Evolutionary conservation across 2,888 invertebrate genomes (phyloP).

Genomic region (Lepidocyrtinus sp.): DNA sequence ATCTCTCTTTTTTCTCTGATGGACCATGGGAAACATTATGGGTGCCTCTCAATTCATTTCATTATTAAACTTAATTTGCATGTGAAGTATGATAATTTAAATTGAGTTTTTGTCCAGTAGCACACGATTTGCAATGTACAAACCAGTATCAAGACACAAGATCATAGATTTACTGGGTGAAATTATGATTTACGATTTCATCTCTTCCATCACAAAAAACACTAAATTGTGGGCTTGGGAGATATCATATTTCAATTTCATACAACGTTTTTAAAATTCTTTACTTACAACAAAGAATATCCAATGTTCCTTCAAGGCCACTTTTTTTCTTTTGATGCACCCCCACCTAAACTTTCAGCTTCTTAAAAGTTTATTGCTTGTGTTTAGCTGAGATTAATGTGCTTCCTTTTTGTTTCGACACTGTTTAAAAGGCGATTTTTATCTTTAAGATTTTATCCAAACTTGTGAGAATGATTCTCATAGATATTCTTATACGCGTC

Average conservation of each 20-base stretch:
- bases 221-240: neutral
- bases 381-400: neutral
- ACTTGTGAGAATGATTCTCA: neutral
- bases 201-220: neutral
- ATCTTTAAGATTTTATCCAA: neutral
- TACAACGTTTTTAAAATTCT: neutral
- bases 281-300: neutral
- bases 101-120: neutral
- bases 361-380: neutral
- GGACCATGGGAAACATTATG: neutral
- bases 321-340: neutral
- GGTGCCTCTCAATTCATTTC: neutral
- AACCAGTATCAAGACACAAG: neutral
- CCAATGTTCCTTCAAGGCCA: neutral
- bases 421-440: neutral
- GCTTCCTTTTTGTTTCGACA: neutral
- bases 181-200: neutral
- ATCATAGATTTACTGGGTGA: neutral
- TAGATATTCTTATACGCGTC: neutral
- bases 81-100: neutral
- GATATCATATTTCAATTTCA: neutral
- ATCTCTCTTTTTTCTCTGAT: neutral
- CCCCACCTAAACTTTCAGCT: neutral
- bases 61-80: neutral
- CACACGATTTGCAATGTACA: neutral